phyloP scores from a whole-genome alignment of 2,113 vertebrate genomes.

The Salvelinus namaycush region DNA sequence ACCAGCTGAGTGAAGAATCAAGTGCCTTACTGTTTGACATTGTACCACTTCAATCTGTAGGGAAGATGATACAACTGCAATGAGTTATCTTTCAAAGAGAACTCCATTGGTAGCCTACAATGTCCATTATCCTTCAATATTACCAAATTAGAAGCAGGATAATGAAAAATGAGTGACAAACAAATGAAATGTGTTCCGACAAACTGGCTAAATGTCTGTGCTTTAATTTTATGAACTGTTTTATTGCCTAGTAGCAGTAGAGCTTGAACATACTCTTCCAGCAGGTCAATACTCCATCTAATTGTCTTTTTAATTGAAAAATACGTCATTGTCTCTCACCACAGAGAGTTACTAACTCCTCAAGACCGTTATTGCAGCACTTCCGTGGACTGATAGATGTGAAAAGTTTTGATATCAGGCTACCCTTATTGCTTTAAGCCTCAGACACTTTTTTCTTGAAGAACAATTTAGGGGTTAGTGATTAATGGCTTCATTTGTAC shows the following conservation, averaged over 20 bases:
- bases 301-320: slow-evolving; percentile 22
- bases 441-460: neutral
- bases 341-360: neutral
- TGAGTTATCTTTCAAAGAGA: neutral
- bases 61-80: too few species aligned
- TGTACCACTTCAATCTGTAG: too few species aligned
- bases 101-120: neutral
- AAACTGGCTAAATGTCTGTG: too few species aligned
- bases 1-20: too few species aligned
- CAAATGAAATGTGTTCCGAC: too few species aligned
- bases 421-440: neutral
- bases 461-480: neutral
- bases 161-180: neutral
- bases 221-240: neutral
- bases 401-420: neutral
- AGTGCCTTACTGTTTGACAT: too few species aligned
- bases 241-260: neutral
- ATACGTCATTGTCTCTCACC: neutral
- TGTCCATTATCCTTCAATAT: neutral
- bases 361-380: neutral
- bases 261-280: neutral
- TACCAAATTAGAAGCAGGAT: neutral
- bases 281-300: slow-evolving; percentile 8
- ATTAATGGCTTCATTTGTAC: neutral
- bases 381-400: neutral